These are phyloP conservation scores for Stichopus chloronotus DNA, from an alignment of 35 echinoderm and acorn worm species.

Conservation along the genomic window DNA sequence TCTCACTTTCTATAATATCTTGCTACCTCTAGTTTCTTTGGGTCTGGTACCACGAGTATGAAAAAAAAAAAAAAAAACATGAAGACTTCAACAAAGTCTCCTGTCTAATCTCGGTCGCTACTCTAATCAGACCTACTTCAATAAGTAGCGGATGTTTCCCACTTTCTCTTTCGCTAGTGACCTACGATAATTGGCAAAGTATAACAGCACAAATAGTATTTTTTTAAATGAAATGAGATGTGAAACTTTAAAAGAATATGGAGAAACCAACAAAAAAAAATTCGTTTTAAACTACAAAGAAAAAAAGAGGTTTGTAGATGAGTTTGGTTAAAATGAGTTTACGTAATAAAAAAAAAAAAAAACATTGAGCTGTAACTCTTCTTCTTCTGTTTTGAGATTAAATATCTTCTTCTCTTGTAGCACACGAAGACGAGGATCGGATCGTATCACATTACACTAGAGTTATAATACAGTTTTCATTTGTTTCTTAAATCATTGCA, in stretches of 20 bases:
- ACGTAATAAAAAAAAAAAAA: background rate
- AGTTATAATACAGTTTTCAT: conserved; percentile 38
- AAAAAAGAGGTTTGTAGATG: background rate
- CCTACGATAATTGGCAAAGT: background rate
- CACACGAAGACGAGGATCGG: conserved; percentile 42
- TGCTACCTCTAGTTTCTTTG: too few species aligned
- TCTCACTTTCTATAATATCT: too few species aligned
- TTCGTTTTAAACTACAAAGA: background rate
- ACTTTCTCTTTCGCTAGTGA: background rate
- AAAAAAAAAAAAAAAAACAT: background rate
- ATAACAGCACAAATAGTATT: background rate
- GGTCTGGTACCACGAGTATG: too few species aligned
- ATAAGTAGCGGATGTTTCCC: background rate
- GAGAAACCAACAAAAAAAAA: background rate
- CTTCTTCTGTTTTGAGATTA: conserved; percentile 24
- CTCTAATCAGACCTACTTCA: background rate
- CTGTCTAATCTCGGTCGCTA: too few species aligned
- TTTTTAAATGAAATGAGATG: background rate
- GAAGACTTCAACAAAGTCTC: too few species aligned
- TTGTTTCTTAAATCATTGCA: conserved; percentile 34
- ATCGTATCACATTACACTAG: conserved; percentile 30
- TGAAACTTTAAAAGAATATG: background rate
- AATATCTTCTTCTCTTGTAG: conserved; percentile 53
- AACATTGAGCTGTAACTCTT: conserved; percentile 1
- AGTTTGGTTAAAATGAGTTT: background rate